These are phyloP conservation scores for Quadroppia sp. DNA, from an alignment of 2,888 invertebrate genomes.

Conservation along the genomic window DNA sequence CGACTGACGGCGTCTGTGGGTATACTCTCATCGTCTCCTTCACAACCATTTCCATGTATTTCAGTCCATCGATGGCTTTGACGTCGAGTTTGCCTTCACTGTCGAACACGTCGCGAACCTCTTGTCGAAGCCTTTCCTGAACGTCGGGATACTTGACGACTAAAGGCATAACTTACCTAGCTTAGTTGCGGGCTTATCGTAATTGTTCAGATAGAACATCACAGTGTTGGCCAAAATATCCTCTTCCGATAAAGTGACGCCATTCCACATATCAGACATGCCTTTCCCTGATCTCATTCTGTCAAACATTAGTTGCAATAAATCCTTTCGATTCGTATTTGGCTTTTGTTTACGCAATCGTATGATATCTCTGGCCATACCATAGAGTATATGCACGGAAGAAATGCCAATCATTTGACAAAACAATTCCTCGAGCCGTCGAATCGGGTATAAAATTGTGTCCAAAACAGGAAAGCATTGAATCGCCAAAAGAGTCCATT, in stretches of 20 bases:
- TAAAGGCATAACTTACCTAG: slow-evolving; percentile 45
- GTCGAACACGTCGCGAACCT: slow-evolving; percentile 39
- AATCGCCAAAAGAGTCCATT: neutral
- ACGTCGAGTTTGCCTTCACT: slow-evolving; percentile 45
- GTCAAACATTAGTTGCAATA: slow-evolving; percentile 41
- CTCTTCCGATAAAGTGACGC: too few species aligned
- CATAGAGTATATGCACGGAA: neutral
- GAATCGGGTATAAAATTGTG: slow-evolving; percentile 29
- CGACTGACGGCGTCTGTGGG: slow-evolving; percentile 47
- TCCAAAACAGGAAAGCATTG: slow-evolving; percentile 41
- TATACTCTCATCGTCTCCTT: slow-evolving; percentile 45
- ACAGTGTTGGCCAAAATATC: slow-evolving; percentile 32
- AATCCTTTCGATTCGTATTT: slow-evolving; percentile 26
- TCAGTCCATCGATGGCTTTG: slow-evolving; percentile 43
- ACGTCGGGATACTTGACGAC: slow-evolving; percentile 44
- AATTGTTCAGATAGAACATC: slow-evolving; percentile 43
- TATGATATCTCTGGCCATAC: slow-evolving; percentile 2
- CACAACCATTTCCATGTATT: slow-evolving; percentile 45
- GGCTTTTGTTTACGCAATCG: neutral
- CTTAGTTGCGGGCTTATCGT: slow-evolving; percentile 46
- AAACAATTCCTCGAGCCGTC: slow-evolving; percentile 21
- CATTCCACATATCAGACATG: neutral
- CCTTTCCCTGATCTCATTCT: slow-evolving; percentile 14
- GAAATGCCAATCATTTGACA: neutral
- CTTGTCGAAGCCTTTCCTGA: slow-evolving; percentile 45